Evolutionary conservation across 1,140 invertebrate genomes (phyloP).

Genomic region (Pseudomyrmex sp.): DNA sequence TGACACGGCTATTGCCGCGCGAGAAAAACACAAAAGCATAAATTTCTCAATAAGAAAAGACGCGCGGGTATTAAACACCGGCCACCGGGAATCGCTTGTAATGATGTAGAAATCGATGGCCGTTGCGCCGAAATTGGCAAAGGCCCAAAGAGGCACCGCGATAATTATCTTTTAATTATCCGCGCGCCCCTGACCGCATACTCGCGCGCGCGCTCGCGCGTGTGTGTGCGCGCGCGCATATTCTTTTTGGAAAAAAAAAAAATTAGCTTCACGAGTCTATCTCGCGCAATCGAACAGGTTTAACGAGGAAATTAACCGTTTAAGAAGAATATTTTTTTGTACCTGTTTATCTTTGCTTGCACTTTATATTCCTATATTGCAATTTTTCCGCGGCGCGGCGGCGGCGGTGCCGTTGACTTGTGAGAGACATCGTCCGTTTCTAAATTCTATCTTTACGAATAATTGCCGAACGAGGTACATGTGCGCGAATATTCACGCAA

Average conservation of each 20-base stretch:
- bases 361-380: conserved; percentile 10
- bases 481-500: neutral
- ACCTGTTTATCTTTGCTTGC: neutral
- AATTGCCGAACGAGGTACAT: conserved; percentile 11
- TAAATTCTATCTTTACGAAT: conserved; percentile 14
- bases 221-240: neutral
- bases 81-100: neutral
- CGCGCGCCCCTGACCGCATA: neutral
- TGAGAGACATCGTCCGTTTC: neutral
- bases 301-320: conserved; percentile 18
- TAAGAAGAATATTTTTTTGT: conserved; percentile 16
- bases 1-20: neutral
- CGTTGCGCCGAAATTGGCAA: neutral
- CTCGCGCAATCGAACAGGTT: conserved; percentile 4
- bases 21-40: conserved; percentile 7
- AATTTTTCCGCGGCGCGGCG: neutral
- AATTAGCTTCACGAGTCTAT: neutral
- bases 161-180: conserved; percentile 46
- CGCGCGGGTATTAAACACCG: neutral
- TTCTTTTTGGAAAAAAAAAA: conserved; percentile 22
- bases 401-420: neutral
- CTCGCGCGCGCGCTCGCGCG: no score
- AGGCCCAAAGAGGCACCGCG: neutral
- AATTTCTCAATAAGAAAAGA: conserved; percentile 22
- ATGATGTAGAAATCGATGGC: neutral